These are phyloP conservation scores for Brienomyrus brachyistius DNA, from an alignment of 2,113 vertebrate genomes.

Conservation along the genomic window DNA sequence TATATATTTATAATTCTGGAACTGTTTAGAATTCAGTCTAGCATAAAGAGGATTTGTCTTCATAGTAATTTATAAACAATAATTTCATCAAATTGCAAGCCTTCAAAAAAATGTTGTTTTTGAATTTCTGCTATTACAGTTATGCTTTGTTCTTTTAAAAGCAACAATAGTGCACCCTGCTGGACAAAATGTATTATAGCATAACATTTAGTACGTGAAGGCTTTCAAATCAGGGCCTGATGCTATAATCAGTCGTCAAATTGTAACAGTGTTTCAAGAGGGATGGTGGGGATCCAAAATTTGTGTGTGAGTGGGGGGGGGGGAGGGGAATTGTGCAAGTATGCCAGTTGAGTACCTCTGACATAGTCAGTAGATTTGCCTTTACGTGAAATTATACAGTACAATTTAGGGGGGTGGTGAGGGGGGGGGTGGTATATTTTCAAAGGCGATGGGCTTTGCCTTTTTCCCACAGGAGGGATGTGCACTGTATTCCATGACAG, in stretches of 20 bases:
- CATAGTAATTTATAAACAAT: neutral
- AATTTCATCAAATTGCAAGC: neutral
- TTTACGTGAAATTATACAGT: neutral
- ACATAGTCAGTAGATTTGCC: neutral
- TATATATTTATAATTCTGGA: neutral
- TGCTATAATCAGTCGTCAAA: neutral
- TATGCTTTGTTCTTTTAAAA: neutral
- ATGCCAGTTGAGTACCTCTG: neutral
- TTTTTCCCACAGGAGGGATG: neutral
- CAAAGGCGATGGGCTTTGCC: neutral
- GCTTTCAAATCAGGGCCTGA: neutral
- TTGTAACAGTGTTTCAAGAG: neutral
- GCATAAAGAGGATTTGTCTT: neutral
- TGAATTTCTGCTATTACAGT: neutral
- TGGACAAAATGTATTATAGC: slow-evolving; percentile 1
- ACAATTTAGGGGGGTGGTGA: neutral
- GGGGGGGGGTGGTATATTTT: neutral
- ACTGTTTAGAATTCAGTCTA: neutral
- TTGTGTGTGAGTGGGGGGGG: no score
- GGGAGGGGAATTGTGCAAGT: neutral
- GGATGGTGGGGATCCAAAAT: neutral
- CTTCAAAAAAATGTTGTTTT: neutral
- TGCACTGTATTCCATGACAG: neutral
- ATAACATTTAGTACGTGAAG: neutral
- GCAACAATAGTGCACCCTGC: neutral